Evolutionary conservation across 2,888 invertebrate genomes (phyloP).

Genomic region (Diabrotica balteata): DNA sequence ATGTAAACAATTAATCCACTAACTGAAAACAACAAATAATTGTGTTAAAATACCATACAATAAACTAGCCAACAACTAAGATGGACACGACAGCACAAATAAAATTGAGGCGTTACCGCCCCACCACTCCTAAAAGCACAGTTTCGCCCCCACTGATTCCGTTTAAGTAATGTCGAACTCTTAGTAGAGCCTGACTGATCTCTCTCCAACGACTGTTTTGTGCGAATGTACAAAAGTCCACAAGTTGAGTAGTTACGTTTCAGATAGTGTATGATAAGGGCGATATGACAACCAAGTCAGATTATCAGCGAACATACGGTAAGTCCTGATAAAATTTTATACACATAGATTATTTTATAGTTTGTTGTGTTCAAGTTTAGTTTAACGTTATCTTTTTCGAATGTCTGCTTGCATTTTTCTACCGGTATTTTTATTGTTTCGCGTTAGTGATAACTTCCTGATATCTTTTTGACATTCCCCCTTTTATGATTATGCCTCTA

Average conservation of each 20-base stretch:
- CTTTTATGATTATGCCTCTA: too few relatives aligned
- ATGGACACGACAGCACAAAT: constrained; percentile 42
- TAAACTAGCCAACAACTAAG: constrained; percentile 28
- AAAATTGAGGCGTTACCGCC: constrained; percentile 52
- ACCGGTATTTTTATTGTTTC: constrained; percentile 21
- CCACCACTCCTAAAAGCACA: constrained; percentile 38
- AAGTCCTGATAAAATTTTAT: constrained; percentile 57
- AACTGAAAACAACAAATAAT: constrained; percentile 9
- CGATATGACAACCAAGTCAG: constrained; percentile 58
- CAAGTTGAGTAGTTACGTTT: constrained; percentile 34
- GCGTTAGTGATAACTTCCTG: constrained; percentile 3
- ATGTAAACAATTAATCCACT: neutral
- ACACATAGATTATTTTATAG: constrained; percentile 57
- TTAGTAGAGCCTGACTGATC: constrained; percentile 37
- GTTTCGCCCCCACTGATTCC: constrained; percentile 39
- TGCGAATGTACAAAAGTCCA: constrained; percentile 25
- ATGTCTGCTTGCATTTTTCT: constrained; percentile 11
- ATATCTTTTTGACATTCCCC: neutral
- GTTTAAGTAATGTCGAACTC: constrained; percentile 36
- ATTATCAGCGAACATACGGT: constrained; percentile 59
- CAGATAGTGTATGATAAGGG: constrained; percentile 56
- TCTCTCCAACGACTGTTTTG: constrained; percentile 27
- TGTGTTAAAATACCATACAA: neutral
- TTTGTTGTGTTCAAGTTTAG: constrained; percentile 42
- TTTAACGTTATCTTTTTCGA: constrained; percentile 28